Evolutionary conservation across 1,140 invertebrate genomes (phyloP).

Genomic region (Drosophila ficusphila): DNA sequence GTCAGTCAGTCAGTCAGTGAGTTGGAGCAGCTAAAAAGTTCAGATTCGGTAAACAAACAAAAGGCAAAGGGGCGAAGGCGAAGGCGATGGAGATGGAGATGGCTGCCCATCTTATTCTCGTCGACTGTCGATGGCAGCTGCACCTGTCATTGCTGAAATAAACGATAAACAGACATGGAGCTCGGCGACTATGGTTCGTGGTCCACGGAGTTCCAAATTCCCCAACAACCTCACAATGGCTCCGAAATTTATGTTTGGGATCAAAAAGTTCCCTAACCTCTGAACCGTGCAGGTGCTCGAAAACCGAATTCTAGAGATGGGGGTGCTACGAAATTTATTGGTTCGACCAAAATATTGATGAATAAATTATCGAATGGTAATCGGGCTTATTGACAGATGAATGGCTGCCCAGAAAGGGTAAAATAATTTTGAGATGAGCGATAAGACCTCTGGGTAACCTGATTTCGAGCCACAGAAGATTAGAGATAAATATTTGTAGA

Average conservation of each 20-base stretch:
- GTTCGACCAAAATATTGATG: slow-evolving; percentile 48
- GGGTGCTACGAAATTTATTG: slow-evolving; percentile 54
- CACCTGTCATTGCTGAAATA: slow-evolving; percentile 75
- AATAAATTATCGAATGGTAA: slow-evolving; percentile 41
- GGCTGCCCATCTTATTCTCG: slow-evolving; percentile 36
- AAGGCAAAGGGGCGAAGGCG: slow-evolving; percentile 1
- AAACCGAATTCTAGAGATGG: slow-evolving; percentile 45
- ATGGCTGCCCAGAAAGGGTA: not conserved
- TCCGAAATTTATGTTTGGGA: slow-evolving; percentile 53
- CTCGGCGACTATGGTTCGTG: slow-evolving; percentile 2
- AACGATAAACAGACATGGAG: slow-evolving; percentile 68
- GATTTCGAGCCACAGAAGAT: slow-evolving; percentile 4
- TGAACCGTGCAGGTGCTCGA: slow-evolving; percentile 58
- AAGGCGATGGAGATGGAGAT: not conserved
- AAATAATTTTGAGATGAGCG: slow-evolving; percentile 17
- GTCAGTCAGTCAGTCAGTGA: slow-evolving; percentile 24
- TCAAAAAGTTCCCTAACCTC: slow-evolving; percentile 64
- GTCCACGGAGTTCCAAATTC: slow-evolving; percentile 5
- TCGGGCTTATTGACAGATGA: slow-evolving; percentile 21
- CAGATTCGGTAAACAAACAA: slow-evolving; percentile 75
- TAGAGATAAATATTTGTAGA: too few species aligned
- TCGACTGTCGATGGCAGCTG: slow-evolving; percentile 67
- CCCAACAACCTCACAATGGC: slow-evolving; percentile 58
- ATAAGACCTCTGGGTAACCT: slow-evolving; percentile 20
- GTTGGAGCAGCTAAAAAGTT: slow-evolving; percentile 58